phyloP scores from a whole-genome alignment of 1,140 invertebrate species.

The Cylas formicarius region DNA sequence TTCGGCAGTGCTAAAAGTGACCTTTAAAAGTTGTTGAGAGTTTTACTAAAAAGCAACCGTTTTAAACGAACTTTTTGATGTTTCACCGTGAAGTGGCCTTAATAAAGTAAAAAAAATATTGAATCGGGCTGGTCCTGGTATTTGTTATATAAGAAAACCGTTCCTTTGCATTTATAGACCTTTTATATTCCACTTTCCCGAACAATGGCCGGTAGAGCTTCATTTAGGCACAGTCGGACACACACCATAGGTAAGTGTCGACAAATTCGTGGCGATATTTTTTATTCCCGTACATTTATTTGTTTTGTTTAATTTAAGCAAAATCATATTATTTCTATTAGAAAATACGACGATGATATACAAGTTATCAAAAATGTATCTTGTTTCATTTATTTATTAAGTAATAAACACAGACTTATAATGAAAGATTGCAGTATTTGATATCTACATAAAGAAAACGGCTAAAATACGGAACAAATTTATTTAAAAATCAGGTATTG shows the following conservation, averaged over 20 bases:
- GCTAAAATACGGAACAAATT: no score
- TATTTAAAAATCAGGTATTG: no score
- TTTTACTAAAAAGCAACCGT: constrained; percentile 11
- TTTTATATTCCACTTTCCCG: constrained; percentile 16
- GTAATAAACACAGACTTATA: neutral
- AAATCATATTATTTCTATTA: neutral
- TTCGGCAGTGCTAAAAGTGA: no score
- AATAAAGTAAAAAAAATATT: constrained; percentile 24
- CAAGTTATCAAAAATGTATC: neutral
- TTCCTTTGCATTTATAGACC: constrained; percentile 11
- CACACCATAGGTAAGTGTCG: constrained; percentile 27
- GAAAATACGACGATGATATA: neutral
- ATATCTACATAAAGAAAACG: no score
- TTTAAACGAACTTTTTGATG: constrained; percentile 10
- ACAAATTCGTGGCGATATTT: no score
- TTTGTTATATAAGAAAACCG: constrained; percentile 15
- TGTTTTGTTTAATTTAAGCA: neutral
- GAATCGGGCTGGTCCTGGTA: constrained; percentile 31
- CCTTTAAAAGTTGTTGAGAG: constrained; percentile 10
- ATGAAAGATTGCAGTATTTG: neutral
- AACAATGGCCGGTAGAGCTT: constrained; percentile 31
- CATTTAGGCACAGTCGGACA: constrained; percentile 31
- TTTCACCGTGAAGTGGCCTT: constrained; percentile 29
- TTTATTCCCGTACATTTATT: no score
- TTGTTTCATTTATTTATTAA: neutral